Base-by-base conservation (phyloP, 37 sponge, comb jelly and placozoan genomes). In the Cladorhizidae sp. region DNA sequence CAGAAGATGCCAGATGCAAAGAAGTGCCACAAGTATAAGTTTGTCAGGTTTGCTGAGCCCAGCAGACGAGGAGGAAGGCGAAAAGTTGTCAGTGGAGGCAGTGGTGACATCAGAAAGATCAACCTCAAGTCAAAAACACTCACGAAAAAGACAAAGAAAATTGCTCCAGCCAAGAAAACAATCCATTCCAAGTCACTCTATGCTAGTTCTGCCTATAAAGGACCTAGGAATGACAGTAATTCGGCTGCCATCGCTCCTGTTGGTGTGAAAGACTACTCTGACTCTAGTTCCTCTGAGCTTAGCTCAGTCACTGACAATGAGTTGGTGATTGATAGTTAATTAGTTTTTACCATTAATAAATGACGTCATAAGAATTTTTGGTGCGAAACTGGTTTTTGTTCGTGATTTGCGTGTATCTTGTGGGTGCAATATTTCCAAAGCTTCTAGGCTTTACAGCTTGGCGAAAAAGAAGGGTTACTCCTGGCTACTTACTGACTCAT, bases 21-120 rank as follows among this genome's bases (percentile, higher is more conserved):
- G 3, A 39, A 79, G 28, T 92, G 91, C 64, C 50, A 76, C 37
- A 95, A 92, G 72, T 95, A 88, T 81, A 92, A 95, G 79, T 72
- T 82, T 35, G 73, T 86, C 0, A 23, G 81, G 40, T 95, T 95
- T 83, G 83, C 92, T n/a, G 73, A 72, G 26, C 73, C 73, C 31
- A 33, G 49, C 25, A 81, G 62, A 54, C 42, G 56, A 77, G 49
- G 42, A 38, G 74, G 36, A 33, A 2, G 50, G 45, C 45, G 35
- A 63, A 79, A 67, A 55, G 69, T 51, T n/a, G 75, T 22, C 59
- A 58, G 59, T 58, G 59, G 59, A 26, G 26, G 26, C 17, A 11
- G 35, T 35, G 49, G 49, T 12, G 49, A 45, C 49, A 32, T 33
- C 2, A 28, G 35, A 5, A 65, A 65, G 31, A 12, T 11, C 33